Percentiles rank a stretch among this genome's conserved stretches.
Conservation (phyloP, 2,113 vertebrate species). For the Aphelocoma coerulescens region DNA sequence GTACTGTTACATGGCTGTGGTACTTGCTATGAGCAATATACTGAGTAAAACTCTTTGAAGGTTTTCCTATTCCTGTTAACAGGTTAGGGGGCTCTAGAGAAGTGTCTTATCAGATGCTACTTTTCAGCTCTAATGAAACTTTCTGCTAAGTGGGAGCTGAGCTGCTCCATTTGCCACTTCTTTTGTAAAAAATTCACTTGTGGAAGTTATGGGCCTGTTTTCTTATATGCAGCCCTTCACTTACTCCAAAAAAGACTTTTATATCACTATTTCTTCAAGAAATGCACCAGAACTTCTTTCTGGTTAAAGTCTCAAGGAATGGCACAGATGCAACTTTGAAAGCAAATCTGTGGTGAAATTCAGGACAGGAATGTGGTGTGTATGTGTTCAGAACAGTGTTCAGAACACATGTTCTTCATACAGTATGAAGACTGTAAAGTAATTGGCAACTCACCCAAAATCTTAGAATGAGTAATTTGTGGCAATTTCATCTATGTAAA, state of each 20-base stretch:
- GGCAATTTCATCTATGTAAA: neutral
- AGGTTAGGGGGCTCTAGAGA: neutral
- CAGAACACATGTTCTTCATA: too few relatives aligned
- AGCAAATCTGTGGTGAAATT: neutral
- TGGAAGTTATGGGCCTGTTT: neutral
- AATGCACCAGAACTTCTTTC: neutral
- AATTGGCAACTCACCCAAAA: neutral
- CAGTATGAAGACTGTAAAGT: neutral
- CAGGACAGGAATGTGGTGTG: neutral
- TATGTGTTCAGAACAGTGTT: neutral
- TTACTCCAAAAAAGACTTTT: neutral
- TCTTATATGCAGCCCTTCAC: rapidly evolving
- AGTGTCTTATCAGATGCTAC: neutral
- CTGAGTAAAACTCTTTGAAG: neutral
- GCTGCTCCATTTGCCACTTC: neutral
- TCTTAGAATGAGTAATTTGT: neutral
- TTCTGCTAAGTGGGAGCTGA: neutral
- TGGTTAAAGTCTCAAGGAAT: neutral
- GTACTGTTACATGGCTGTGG: neutral
- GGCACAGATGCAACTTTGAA: neutral
- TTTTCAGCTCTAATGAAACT: neutral
- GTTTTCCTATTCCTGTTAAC: neutral
- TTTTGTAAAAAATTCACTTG: neutral
- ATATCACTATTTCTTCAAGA: neutral
- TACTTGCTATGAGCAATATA: neutral